phyloP scores from a whole-genome alignment of 1,140 invertebrate genomes.

The Watersipora subatra region DNA sequence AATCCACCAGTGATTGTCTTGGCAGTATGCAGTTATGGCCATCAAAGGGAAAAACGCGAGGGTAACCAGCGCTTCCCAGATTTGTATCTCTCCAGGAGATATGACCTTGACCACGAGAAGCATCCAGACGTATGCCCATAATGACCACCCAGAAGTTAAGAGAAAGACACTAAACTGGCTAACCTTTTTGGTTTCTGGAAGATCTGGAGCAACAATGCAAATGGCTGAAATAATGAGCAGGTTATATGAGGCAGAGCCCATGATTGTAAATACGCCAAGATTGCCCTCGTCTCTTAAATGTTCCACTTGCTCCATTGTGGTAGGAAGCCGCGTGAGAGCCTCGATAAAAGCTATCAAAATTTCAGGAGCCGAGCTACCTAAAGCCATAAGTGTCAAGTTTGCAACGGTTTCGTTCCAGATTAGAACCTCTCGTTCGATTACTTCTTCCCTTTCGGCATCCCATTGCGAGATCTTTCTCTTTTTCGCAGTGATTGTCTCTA shows the following conservation, averaged over 20 bases:
- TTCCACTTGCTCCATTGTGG: conserved; percentile 2
- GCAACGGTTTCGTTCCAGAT: conserved; percentile 47
- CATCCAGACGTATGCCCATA: conserved; percentile 45
- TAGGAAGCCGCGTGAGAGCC: conserved; percentile 16
- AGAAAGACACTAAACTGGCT: conserved; percentile 41
- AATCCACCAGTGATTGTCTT: conserved; percentile 28
- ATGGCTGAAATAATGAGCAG: conserved; percentile 39
- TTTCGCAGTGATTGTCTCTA: conserved; percentile 42
- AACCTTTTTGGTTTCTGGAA: conserved; percentile 26
- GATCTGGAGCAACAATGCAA: conserved; percentile 30
- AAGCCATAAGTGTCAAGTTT: conserved; percentile 45
- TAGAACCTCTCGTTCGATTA: conserved; percentile 24
- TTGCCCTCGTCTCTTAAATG: conserved; percentile 31
- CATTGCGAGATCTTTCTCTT: conserved; percentile 21
- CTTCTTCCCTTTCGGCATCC: conserved; percentile 26
- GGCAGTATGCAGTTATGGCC: conserved; percentile 25
- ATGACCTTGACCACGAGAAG: conserved; percentile 24
- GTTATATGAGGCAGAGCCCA: conserved; percentile 46
- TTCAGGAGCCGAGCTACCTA: conserved; percentile 45
- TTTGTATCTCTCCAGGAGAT: conserved; percentile 20
- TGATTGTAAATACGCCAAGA: conserved; percentile 41
- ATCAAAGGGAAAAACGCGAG: conserved; percentile 48
- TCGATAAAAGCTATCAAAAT: conserved; percentile 44
- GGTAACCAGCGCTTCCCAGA: conserved; percentile 50
- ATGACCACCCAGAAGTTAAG: conserved; percentile 40